Percentiles rank a stretch among this genome's conserved stretches.
phyloP scores from a whole-genome alignment of 1,140 invertebrate genomes.

The Apis florea region DNA sequence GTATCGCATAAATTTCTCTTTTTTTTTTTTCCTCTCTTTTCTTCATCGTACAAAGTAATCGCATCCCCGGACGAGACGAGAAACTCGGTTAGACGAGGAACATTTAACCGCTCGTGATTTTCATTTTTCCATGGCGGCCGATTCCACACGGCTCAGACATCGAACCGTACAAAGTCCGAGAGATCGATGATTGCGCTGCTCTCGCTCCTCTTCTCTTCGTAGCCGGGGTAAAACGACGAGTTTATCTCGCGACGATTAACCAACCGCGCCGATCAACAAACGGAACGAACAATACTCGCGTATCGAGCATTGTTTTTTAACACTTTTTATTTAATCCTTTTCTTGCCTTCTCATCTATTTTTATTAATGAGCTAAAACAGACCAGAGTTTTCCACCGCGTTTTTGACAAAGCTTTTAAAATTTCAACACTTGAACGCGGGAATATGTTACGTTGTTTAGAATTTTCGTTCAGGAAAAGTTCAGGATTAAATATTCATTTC shows the following conservation, averaged over 20 bases:
- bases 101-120: slow-evolving; percentile 31
- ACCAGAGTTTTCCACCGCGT: too few species aligned
- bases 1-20: too few species aligned
- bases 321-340: background rate
- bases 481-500: too few species aligned
- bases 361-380: too few species aligned
- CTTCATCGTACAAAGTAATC: background rate
- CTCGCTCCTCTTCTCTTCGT: background rate
- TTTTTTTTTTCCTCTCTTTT: too few species aligned
- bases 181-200: slow-evolving; percentile 22
- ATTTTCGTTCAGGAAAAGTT: too few species aligned
- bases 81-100: background rate
- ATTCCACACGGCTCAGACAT: slow-evolving; percentile 24
- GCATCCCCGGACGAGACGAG: background rate
- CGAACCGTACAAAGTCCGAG: slow-evolving; percentile 41
- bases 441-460: too few species aligned
- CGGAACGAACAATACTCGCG: slow-evolving; percentile 17
- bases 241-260: slow-evolving; percentile 40
- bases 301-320: background rate
- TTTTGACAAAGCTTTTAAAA: too few species aligned
- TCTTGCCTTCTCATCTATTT: too few species aligned
- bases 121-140: slow-evolving; percentile 21
- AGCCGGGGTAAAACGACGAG: slow-evolving; percentile 11
- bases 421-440: too few species aligned
- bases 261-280: slow-evolving; percentile 23